Conservation (phyloP, 2,113 vertebrate species). For the Rhynchomys soricoides region DNA sequence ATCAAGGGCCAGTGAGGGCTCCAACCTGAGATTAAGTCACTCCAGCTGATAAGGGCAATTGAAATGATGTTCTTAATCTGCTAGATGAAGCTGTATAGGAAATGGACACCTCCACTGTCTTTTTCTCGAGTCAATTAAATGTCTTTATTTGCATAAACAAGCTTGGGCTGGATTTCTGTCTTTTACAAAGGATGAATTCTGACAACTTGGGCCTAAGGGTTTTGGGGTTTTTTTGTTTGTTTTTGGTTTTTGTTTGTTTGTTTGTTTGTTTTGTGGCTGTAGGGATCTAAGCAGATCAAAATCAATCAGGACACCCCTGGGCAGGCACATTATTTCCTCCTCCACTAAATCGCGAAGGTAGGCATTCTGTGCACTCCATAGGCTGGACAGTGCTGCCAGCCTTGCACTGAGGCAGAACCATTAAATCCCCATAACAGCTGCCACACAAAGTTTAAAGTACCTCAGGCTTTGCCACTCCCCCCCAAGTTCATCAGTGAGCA, state of each 20-base stretch:
- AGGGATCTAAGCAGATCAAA: slow-evolving; percentile 17
- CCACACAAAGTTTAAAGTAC: not conserved
- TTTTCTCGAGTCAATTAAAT: not conserved
- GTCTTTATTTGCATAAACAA: not conserved
- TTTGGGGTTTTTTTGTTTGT: too few relatives aligned
- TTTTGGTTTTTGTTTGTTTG: too few relatives aligned
- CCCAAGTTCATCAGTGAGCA: not conserved
- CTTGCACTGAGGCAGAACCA: not conserved
- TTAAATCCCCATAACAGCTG: too few relatives aligned
- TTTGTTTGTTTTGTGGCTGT: too few relatives aligned
- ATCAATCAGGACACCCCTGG: not conserved
- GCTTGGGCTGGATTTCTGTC: not conserved
- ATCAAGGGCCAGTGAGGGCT: not conserved
- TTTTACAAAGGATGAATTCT: slow-evolving; percentile 2
- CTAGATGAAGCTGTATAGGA: slow-evolving; percentile 10
- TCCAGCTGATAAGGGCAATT: not conserved
- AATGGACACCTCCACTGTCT: not conserved
- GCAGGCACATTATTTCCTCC: not conserved
- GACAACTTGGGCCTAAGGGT: not conserved
- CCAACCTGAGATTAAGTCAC: not conserved
- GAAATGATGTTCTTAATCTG: not conserved
- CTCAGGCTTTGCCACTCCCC: not conserved
- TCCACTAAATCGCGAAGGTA: not conserved
- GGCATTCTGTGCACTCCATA: not conserved
- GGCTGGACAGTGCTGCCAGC: not conserved